Conservation (phyloP, 1,140 invertebrate species). For the Acromyrmex heyeri region DNA sequence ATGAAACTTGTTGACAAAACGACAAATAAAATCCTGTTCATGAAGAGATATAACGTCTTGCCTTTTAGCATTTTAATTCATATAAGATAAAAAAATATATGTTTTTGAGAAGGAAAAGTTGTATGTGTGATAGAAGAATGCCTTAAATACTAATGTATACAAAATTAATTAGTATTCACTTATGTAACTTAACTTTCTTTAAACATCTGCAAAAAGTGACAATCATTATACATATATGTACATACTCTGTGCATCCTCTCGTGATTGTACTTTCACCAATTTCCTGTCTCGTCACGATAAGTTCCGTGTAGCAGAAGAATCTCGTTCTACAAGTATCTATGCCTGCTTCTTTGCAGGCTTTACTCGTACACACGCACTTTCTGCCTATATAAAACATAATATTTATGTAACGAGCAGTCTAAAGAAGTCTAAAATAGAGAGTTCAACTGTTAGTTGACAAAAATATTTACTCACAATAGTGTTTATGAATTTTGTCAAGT, state of each 20-base stretch:
- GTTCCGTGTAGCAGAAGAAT: constrained; percentile 79
- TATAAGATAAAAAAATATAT: neutral
- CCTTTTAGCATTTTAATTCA: neutral
- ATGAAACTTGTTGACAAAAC: constrained; percentile 10
- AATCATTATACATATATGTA: constrained; percentile 26
- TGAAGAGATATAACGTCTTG: neutral
- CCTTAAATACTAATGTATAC: neutral
- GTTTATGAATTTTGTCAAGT: neutral
- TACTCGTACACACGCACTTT: constrained; percentile 80
- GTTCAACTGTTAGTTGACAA: neutral
- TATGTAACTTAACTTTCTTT: neutral
- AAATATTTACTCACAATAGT: neutral
- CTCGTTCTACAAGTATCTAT: constrained; percentile 76
- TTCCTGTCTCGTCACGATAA: constrained; percentile 65
- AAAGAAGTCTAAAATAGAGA: no score
- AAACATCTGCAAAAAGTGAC: neutral
- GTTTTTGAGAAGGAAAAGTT: neutral
- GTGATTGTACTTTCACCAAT: constrained; percentile 69
- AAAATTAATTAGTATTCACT: neutral
- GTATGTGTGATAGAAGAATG: neutral
- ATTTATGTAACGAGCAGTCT: neutral
- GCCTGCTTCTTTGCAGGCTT: constrained; percentile 76
- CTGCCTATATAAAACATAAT: constrained; percentile 65
- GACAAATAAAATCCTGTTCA: constrained; percentile 63
- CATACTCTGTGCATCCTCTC: constrained; percentile 80